These are phyloP conservation scores for Epirrita christyi DNA, from an alignment of 2,888 invertebrate genomes.

Conservation along the genomic window DNA sequence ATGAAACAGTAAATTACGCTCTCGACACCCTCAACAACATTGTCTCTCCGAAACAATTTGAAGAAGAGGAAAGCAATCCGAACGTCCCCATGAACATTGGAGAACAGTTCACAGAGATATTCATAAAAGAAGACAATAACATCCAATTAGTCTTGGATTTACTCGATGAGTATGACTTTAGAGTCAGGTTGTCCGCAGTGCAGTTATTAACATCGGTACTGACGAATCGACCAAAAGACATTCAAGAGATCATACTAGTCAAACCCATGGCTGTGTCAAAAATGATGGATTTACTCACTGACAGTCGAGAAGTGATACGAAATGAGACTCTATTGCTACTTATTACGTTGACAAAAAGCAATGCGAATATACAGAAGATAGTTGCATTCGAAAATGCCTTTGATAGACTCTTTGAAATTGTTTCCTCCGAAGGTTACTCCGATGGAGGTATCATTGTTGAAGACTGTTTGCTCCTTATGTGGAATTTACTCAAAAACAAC, in stretches of 20 bases:
- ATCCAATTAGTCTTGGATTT: constrained; percentile 92
- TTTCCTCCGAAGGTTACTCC: constrained; percentile 95
- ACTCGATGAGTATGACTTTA: constrained; percentile 97
- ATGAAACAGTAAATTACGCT: constrained; percentile 96
- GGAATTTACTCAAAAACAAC: constrained; percentile 97
- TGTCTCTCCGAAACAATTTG: constrained; percentile 91
- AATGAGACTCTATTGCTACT: constrained; percentile 97
- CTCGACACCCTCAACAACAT: constrained; percentile 97
- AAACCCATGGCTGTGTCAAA: constrained; percentile 99
- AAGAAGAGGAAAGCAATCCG: constrained; percentile 91
- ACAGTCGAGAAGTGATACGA: constrained; percentile 97
- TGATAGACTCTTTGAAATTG: constrained; percentile 96
- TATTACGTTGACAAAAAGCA: constrained; percentile 95
- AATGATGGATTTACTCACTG: constrained; percentile 97
- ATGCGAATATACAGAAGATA: constrained; percentile 99
- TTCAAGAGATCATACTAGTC: constrained; percentile 94
- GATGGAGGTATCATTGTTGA: constrained; percentile 99
- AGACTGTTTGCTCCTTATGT: constrained; percentile 96
- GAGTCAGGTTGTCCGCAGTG: constrained; percentile 95
- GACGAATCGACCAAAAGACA: constrained; percentile 92
- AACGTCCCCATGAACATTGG: constrained; percentile 89
- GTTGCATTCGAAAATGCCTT: constrained; percentile 99
- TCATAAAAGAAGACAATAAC: constrained; percentile 95
- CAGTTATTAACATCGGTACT: constrained; percentile 95
- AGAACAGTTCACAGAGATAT: constrained; percentile 98